A percentile compares a stretch with the other conserved stretches of the same genome.
These are phyloP conservation scores for Brachionus manjavacas DNA, from an alignment of 1,140 invertebrate genomes.

Conservation along the genomic window DNA sequence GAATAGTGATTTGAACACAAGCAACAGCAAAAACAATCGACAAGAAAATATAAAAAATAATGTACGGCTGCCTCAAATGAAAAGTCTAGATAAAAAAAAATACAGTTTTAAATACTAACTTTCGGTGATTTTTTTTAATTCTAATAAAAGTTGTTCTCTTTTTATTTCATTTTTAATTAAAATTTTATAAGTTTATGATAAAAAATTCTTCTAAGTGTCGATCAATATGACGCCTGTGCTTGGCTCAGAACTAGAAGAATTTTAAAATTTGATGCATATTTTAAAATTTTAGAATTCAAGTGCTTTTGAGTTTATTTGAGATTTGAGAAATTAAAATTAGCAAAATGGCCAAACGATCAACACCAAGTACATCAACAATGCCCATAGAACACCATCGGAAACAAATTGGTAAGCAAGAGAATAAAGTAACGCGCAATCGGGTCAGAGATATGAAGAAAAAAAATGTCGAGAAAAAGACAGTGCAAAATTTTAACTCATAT, in stretches of 20 bases:
- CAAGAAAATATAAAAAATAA: neutral
- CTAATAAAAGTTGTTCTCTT: neutral
- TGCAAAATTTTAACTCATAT: constrained; percentile 11
- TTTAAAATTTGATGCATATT: neutral
- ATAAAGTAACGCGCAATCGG: neutral
- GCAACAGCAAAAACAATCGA: neutral
- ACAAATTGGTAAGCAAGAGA: constrained; percentile 30
- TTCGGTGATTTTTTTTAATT: neutral
- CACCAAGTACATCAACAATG: neutral
- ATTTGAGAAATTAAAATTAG: neutral
- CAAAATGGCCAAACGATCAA: constrained; percentile 31
- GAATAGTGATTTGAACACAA: neutral
- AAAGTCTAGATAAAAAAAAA: constrained; percentile 14
- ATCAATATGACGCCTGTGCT: neutral
- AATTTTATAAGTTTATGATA: neutral
- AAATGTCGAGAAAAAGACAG: neutral
- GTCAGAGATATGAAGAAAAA: neutral
- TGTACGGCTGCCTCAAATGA: constrained; percentile 18
- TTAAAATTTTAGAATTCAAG: neutral
- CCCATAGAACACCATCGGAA: constrained; percentile 21
- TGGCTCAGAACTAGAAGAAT: neutral
- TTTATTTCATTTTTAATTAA: neutral
- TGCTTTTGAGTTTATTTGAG: neutral
- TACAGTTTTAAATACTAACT: constrained; percentile 15
- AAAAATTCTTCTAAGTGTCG: neutral